These are phyloP conservation scores for Subanguina moxae DNA, from an alignment of 1,140 invertebrate genomes.

Conservation along the genomic window DNA sequence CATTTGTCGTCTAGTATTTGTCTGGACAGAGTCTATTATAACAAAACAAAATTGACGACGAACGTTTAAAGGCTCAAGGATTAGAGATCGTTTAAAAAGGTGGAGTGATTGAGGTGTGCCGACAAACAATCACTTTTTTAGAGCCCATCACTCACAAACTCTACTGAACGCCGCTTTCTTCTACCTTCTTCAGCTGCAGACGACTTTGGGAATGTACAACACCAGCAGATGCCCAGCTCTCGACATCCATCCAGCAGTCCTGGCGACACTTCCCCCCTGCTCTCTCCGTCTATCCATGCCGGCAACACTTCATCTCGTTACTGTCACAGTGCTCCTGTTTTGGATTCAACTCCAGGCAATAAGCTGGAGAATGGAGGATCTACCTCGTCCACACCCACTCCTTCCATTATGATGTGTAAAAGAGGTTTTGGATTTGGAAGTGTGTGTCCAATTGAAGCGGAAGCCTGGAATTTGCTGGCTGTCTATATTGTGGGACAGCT, in stretches of 20 bases:
- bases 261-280: background rate
- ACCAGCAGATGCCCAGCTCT: background rate
- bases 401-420: background rate
- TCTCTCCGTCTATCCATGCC: background rate
- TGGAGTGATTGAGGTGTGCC: slow-evolving; percentile 24
- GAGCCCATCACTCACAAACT: slow-evolving; percentile 22
- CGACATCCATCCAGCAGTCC: background rate
- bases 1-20: too few species aligned
- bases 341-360: too few species aligned
- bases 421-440: slow-evolving; percentile 11
- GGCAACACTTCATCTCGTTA: background rate
- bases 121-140: slow-evolving; percentile 2
- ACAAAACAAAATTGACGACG: too few species aligned
- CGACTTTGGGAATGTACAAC: slow-evolving; percentile 2
- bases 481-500: slow-evolving; percentile 33
- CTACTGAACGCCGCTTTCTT: slow-evolving; percentile 28
- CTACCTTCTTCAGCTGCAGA: slow-evolving; percentile 12
- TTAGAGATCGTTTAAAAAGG: background rate
- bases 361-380: background rate
- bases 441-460: slow-evolving; percentile 27
- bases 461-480: slow-evolving; percentile 40
- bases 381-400: background rate
- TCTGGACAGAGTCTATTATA: too few species aligned
- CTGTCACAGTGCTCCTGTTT: too few species aligned
- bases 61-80: too few species aligned